Evolutionary conservation across 1,140 invertebrate genomes (phyloP), one percentile per base, ranked within the genome.

Genomic region (Nasonia vitripennis): DNA sequence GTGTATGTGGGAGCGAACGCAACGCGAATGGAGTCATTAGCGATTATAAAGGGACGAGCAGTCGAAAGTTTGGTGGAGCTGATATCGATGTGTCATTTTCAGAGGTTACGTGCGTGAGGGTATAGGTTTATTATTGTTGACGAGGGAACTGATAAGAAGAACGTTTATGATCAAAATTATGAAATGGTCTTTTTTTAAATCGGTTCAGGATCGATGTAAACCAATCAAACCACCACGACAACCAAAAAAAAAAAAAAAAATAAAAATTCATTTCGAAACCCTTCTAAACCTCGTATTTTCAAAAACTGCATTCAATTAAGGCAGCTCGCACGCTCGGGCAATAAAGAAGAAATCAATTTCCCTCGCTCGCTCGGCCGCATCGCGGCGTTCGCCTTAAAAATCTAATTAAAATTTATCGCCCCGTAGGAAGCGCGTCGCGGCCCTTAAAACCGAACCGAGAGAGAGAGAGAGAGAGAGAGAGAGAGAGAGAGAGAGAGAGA

Each of bases 371-470:
- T 2, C 4, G 45, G 51, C 27, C 27, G 27, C 51, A 14, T 34
- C 51, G 2, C 23, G 31, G 11, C 17, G 2, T 6, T 67, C 31
- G 67, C 7, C 23, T 73, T 71, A 27, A 73, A 81, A 81, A 71
- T 74, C 41, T 67, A 81, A 71, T 81, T 51, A 74, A 81, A 81
- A 81, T 73, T 81, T 70, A 68, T 81, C 79, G 37, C 17, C 51
- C 51, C 62, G n/a, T 23, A 14, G 51, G 17, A 55, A 55, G 55
- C 7, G 17, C 55, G 17, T 5, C 17, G 7, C 55, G 55, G n/a
- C 55, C 20, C 55, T 62, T n/a, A n/a, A 62, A 20, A n/a, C 14
- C 17, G 51, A 55, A 4, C 4, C 17, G 17, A 55, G 14, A 37
- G 34, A 37, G n/a, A n/a, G 34, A 34, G 5, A 34, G 5, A 34